phyloP scores from a whole-genome alignment of 2,888 invertebrate species.

The Biston betularia region DNA sequence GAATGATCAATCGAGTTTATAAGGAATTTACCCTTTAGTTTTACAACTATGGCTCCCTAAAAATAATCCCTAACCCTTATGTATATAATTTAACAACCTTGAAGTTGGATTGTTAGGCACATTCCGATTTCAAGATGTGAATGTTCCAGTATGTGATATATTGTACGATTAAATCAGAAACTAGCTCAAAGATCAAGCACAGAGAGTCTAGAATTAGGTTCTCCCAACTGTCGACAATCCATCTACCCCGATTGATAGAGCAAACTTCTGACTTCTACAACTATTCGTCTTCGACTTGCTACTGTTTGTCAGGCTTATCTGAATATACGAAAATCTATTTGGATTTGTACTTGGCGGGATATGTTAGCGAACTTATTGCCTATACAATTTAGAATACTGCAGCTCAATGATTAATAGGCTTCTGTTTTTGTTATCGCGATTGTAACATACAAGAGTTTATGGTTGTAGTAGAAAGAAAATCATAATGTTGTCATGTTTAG shows the following conservation, averaged over 20 bases:
- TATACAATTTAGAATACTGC: slow-evolving; percentile 8
- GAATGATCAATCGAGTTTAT: no score
- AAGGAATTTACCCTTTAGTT: no score
- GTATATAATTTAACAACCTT: no score
- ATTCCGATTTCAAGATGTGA: no score
- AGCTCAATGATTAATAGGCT: not conserved
- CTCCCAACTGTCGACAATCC: slow-evolving; percentile 18
- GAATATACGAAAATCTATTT: slow-evolving; percentile 52
- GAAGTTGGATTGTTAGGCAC: no score
- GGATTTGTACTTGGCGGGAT: slow-evolving; percentile 45
- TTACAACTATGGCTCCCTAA: no score
- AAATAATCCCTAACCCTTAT: no score
- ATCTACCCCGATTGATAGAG: slow-evolving; percentile 61
- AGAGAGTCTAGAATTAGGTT: slow-evolving; percentile 1
- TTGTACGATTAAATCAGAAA: not conserved
- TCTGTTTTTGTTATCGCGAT: not conserved
- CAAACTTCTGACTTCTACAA: slow-evolving; percentile 58
- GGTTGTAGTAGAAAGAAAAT: no score
- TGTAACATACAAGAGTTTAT: not conserved
- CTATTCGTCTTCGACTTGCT: slow-evolving; percentile 57
- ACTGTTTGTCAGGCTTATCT: slow-evolving; percentile 60
- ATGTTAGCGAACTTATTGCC: slow-evolving; percentile 23
- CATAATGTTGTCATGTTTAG: no score
- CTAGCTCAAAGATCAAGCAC: slow-evolving; percentile 1
- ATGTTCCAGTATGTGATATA: not conserved